These are phyloP conservation scores for Lypha dubia DNA, from an alignment of 2,888 invertebrate species.

Conservation along the genomic window DNA sequence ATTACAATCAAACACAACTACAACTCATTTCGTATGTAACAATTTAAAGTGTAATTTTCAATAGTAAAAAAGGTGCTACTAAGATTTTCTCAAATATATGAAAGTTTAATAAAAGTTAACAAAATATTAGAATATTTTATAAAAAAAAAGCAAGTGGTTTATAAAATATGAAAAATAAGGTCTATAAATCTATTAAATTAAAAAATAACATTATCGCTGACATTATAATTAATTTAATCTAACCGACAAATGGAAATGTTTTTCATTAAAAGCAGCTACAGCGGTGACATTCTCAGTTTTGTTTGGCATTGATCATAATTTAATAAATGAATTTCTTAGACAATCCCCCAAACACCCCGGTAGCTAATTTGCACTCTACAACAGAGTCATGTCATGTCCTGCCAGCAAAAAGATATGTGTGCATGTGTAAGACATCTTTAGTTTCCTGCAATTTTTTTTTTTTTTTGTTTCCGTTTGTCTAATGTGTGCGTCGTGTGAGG, in stretches of 20 bases:
- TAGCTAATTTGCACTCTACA: background rate
- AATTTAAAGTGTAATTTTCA: background rate
- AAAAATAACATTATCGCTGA: background rate
- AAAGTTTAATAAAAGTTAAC: no score
- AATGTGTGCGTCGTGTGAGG: background rate
- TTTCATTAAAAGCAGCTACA: conserved; percentile 14
- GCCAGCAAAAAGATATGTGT: background rate
- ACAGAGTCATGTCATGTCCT: conserved; percentile 5
- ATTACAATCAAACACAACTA: conserved; percentile 24
- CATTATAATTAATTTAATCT: conserved; percentile 25
- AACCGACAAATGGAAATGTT: conserved; percentile 8
- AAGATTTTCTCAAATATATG: background rate
- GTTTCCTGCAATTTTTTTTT: background rate
- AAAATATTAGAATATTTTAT: no score
- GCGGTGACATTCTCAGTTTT: background rate
- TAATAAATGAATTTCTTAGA: conserved; percentile 13
- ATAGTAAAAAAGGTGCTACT: background rate
- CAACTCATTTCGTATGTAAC: background rate
- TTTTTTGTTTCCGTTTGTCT: background rate
- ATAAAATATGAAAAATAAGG: background rate
- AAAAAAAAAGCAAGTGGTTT: background rate
- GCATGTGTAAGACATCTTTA: conserved; percentile 50
- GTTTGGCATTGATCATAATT: conserved; percentile 30
- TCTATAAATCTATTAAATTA: background rate
- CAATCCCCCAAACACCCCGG: conserved; percentile 20